These are phyloP conservation scores for Notothenia rossii DNA, from an alignment of 2,113 vertebrate species.

Conservation along the genomic window DNA sequence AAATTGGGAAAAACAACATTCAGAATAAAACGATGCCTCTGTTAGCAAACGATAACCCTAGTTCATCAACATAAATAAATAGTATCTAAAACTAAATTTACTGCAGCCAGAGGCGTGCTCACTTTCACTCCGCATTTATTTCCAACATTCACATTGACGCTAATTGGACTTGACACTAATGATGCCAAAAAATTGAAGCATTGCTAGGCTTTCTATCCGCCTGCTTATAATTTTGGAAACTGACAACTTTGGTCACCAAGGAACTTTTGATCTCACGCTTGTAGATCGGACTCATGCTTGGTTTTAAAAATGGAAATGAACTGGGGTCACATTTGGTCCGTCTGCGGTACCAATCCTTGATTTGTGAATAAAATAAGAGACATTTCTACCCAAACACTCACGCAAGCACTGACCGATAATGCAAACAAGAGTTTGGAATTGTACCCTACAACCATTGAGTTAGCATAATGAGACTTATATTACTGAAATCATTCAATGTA, in stretches of 20 bases:
- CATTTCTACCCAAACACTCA: neutral
- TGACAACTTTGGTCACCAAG: conserved; percentile 40
- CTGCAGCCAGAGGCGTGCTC: conserved; percentile 50
- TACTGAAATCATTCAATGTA: neutral
- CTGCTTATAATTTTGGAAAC: conserved; percentile 49
- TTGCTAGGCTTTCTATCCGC: conserved; percentile 45
- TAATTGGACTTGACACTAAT: conserved; percentile 76
- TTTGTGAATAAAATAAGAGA: neutral
- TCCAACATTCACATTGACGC: conserved; percentile 58
- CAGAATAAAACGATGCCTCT: neutral
- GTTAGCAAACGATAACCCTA: conserved; percentile 7
- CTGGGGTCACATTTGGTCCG: conserved; percentile 30
- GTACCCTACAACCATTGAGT: neutral
- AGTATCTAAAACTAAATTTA: conserved; percentile 44
- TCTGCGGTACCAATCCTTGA: neutral
- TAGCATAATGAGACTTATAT: neutral
- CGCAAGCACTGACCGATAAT: neutral
- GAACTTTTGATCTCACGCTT: conserved; percentile 24
- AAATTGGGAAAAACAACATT: neutral
- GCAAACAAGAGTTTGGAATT: neutral
- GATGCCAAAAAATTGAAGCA: conserved; percentile 69
- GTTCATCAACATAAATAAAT: conserved; percentile 31
- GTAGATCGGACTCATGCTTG: conserved; percentile 1
- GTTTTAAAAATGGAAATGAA: conserved; percentile 49
- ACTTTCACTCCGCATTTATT: conserved; percentile 55